Percentiles rank a stretch among this genome's conserved stretches.
phyloP scores from a whole-genome alignment of 2,113 vertebrate genomes.

The Atrichornis clamosus region DNA sequence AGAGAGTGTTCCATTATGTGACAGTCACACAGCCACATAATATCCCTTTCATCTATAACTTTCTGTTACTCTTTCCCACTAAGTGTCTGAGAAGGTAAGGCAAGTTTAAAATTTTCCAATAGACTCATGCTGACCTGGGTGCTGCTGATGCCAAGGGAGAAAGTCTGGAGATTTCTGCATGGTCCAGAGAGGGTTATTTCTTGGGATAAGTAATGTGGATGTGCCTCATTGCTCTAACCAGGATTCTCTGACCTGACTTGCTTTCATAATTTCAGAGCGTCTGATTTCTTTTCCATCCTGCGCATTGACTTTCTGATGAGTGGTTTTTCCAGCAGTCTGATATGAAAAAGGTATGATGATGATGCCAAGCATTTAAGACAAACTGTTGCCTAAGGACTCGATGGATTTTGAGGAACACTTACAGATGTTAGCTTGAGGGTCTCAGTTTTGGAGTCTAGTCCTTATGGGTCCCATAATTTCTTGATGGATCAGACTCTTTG shows the following conservation, averaged over 20 bases:
- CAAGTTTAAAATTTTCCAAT: background rate
- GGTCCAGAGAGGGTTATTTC: background rate
- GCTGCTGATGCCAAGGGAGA: background rate
- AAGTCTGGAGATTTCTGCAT: background rate
- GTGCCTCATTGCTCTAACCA: background rate
- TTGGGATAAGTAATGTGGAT: background rate
- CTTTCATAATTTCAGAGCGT: background rate
- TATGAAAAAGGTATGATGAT: background rate
- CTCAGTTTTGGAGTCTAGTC: background rate
- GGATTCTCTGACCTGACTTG: background rate
- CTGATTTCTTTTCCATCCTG: background rate
- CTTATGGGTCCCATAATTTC: background rate
- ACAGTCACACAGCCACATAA: background rate
- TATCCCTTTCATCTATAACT: slow-evolving; percentile 18
- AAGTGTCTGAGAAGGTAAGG: background rate
- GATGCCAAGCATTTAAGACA: background rate
- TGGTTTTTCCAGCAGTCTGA: background rate
- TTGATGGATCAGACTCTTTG: background rate
- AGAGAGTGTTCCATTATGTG: slow-evolving; percentile 41
- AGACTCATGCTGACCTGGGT: background rate
- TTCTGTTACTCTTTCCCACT: slow-evolving; percentile 9
- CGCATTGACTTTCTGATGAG: background rate
- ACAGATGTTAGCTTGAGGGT: background rate
- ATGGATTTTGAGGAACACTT: background rate
- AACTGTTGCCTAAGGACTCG: background rate